These are phyloP conservation scores for Chiloscyllium punctatum DNA, from an alignment of 2,797 vertebrate genomes.

Conservation along the genomic window DNA sequence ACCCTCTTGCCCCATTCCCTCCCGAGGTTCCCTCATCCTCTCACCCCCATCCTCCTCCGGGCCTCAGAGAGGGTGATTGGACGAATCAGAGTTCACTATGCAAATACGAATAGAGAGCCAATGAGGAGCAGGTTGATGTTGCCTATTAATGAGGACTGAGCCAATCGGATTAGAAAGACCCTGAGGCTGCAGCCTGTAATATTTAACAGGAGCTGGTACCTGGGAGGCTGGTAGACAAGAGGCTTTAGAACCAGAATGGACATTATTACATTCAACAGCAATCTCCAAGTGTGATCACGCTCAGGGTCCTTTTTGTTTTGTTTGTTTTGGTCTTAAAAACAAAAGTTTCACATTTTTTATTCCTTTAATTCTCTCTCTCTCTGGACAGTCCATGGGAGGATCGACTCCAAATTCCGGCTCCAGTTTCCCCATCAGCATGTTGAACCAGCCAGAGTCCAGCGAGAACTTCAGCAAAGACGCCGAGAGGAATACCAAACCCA, in stretches of 20 bases:
- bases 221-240: not conserved
- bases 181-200: not conserved
- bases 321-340: not conserved
- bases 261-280: not conserved
- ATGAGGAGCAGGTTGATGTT: not conserved
- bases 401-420: conserved; percentile 58
- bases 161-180: not conserved
- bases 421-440: conserved; percentile 73
- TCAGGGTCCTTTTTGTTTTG: not conserved
- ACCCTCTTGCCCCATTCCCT: not conserved
- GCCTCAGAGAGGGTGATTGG: not conserved
- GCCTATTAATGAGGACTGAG: not conserved
- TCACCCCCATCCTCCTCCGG: not conserved
- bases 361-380: conserved; percentile 31
- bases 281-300: not conserved
- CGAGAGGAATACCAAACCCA: conserved; percentile 56
- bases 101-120: not conserved
- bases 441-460: conserved; percentile 66
- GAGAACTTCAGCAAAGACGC: conserved; percentile 70
- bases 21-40: not conserved
- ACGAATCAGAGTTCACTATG: not conserved
- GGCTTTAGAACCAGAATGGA: not conserved
- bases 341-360: conserved; percentile 3
- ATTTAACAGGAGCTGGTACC: conserved; percentile 25
- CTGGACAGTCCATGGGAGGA: conserved; percentile 75